These are phyloP conservation scores for Drosophila mimetica DNA, from an alignment of 2,888 invertebrate genomes.

Conservation along the genomic window DNA sequence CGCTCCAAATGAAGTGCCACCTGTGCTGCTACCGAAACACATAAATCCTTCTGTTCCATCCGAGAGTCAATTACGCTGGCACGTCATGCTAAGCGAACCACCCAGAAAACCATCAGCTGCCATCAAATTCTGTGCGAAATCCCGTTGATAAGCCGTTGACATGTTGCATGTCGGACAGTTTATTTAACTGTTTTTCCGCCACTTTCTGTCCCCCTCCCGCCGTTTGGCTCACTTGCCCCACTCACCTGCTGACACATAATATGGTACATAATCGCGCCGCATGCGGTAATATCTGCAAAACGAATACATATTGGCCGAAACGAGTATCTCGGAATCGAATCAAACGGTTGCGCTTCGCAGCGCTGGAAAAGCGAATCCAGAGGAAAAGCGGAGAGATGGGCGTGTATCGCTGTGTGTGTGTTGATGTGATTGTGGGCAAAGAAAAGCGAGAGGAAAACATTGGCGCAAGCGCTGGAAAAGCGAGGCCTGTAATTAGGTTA, in stretches of 20 bases:
- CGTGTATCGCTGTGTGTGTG: not conserved
- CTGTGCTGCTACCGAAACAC: slow-evolving; percentile 7
- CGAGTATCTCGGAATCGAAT: slow-evolving; percentile 66
- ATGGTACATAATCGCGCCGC: slow-evolving; percentile 46
- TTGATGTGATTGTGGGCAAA: slow-evolving; percentile 26
- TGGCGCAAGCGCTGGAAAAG: slow-evolving; percentile 37
- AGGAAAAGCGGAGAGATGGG: slow-evolving; percentile 32
- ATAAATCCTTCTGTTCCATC: not conserved
- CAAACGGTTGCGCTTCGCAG: slow-evolving; percentile 59
- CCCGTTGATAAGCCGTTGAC: slow-evolving; percentile 70
- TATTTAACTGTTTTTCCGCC: slow-evolving; percentile 33
- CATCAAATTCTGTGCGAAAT: slow-evolving; percentile 24
- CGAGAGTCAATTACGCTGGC: slow-evolving; percentile 8
- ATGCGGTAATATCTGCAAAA: slow-evolving; percentile 65
- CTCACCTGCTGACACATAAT: slow-evolving; percentile 58
- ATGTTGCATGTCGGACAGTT: slow-evolving; percentile 59
- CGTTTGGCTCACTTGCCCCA: slow-evolving; percentile 1
- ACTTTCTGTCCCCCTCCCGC: not conserved
- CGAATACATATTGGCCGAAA: slow-evolving; percentile 22
- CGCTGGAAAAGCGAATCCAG: slow-evolving; percentile 19
- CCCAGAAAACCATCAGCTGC: slow-evolving; percentile 46
- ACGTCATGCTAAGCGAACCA: slow-evolving; percentile 27
- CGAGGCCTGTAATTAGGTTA: slow-evolving; percentile 40
- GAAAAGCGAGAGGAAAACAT: slow-evolving; percentile 51
- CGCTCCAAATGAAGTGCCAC: slow-evolving; percentile 15